Evolutionary conservation across 2,113 vertebrate genomes (phyloP).

Genomic region (Falcunculus frontatus): DNA sequence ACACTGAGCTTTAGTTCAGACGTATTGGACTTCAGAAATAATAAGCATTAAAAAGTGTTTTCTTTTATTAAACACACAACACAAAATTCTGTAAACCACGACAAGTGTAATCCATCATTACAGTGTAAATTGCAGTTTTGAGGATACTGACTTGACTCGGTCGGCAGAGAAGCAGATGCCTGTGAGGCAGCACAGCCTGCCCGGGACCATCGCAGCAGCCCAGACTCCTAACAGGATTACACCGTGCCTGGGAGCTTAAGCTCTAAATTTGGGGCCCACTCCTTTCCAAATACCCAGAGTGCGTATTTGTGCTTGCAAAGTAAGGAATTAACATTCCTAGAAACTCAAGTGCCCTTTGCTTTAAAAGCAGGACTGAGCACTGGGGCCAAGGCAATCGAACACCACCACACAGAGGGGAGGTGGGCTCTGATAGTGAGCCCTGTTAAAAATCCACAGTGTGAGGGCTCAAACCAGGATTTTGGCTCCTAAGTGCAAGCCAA

Average conservation of each 20-base stretch:
- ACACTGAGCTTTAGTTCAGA: slow-evolving; percentile 61
- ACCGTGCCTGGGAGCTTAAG: not conserved
- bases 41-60: slow-evolving; percentile 20
- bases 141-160: slow-evolving; percentile 39
- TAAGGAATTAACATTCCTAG: not conserved
- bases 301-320: not conserved
- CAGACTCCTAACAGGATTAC: slow-evolving; percentile 35
- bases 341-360: not conserved
- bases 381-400: accelerated
- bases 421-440: not conserved
- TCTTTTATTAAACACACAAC: slow-evolving; percentile 34
- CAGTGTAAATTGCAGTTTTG: slow-evolving; percentile 63
- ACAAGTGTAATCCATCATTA: slow-evolving; percentile 53
- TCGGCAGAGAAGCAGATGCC: slow-evolving; percentile 55
- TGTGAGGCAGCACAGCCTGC: not conserved
- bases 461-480: not conserved
- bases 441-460: not conserved
- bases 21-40: slow-evolving; percentile 44
- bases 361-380: not conserved
- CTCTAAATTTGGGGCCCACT: not conserved
- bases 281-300: not conserved
- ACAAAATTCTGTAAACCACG: slow-evolving; percentile 24
- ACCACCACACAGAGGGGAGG: not conserved
- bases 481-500: not conserved
- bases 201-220: not conserved